Evolutionary conservation across 2,888 invertebrate genomes (phyloP).

Genomic region (Cerastis leucographa): DNA sequence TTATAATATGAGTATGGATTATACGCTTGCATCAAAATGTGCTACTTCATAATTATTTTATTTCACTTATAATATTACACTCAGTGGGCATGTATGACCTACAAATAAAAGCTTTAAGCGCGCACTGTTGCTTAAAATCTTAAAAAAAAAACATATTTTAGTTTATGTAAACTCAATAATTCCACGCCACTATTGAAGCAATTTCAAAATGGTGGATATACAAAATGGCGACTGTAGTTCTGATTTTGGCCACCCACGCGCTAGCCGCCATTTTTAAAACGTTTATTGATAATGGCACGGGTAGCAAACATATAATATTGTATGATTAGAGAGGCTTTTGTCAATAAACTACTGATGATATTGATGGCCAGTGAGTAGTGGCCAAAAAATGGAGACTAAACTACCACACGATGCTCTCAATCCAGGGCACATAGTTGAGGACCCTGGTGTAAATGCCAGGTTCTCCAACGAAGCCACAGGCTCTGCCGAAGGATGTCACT

Average conservation of each 20-base stretch:
- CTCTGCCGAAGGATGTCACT: conserved; percentile 72
- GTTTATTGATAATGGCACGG: background rate
- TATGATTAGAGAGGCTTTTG: conserved; percentile 1
- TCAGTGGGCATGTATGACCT: background rate
- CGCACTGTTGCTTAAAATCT: background rate
- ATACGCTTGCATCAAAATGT: background rate
- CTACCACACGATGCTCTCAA: conserved; percentile 91
- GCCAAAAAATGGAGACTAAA: too few species aligned
- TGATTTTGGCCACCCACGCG: background rate
- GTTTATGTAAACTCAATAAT: background rate
- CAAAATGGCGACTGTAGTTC: background rate
- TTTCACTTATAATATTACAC: background rate
- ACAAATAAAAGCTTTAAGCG: background rate
- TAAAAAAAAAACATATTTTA: background rate
- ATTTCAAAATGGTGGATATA: background rate
- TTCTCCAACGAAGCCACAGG: conserved; percentile 81
- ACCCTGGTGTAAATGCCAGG: conserved; percentile 92
- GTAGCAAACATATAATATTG: background rate
- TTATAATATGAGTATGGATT: too few species aligned
- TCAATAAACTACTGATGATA: background rate
- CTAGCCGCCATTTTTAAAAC: background rate
- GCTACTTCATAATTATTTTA: background rate
- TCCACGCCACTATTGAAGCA: background rate
- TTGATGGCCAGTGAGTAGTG: conserved; percentile 29
- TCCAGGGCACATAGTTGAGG: conserved; percentile 88